Conservation (phyloP, 2,888 invertebrate genomes). For the Eueremaeus valkanovi region DNA sequence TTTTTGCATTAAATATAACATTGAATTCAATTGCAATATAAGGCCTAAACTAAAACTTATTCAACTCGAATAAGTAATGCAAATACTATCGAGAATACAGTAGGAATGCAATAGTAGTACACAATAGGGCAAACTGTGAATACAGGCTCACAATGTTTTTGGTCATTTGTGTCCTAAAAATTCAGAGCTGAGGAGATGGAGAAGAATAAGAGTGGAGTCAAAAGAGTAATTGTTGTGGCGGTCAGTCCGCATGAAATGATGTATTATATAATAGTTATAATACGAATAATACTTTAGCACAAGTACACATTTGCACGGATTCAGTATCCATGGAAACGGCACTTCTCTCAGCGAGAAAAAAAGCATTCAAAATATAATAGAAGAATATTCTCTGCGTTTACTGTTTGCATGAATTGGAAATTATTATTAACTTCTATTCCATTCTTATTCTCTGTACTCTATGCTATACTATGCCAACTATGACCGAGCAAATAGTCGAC, state of each 20-base stretch:
- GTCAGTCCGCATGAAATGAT: constrained; percentile 14
- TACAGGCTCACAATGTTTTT: background rate
- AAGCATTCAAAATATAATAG: background rate
- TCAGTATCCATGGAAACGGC: background rate
- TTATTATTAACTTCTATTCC: background rate
- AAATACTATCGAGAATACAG: background rate
- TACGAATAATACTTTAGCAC: background rate
- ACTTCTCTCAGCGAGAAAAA: background rate
- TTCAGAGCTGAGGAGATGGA: background rate
- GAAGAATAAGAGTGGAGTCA: constrained; percentile 1
- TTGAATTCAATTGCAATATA: background rate
- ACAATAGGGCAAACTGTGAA: background rate
- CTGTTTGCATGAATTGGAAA: constrained; percentile 7
- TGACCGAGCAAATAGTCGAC: too few species aligned
- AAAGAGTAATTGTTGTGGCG: constrained; percentile 2
- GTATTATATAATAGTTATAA: background rate
- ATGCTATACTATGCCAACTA: too few species aligned
- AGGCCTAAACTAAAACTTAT: background rate
- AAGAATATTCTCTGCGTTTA: background rate
- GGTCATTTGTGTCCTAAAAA: background rate
- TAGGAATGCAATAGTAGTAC: too few species aligned
- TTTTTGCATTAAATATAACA: background rate
- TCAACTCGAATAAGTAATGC: background rate
- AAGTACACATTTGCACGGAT: constrained; percentile 3
- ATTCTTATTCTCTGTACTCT: too few species aligned